Base-by-base conservation (phyloP, 2,113 vertebrate species). In the Cathartes aura region DNA sequence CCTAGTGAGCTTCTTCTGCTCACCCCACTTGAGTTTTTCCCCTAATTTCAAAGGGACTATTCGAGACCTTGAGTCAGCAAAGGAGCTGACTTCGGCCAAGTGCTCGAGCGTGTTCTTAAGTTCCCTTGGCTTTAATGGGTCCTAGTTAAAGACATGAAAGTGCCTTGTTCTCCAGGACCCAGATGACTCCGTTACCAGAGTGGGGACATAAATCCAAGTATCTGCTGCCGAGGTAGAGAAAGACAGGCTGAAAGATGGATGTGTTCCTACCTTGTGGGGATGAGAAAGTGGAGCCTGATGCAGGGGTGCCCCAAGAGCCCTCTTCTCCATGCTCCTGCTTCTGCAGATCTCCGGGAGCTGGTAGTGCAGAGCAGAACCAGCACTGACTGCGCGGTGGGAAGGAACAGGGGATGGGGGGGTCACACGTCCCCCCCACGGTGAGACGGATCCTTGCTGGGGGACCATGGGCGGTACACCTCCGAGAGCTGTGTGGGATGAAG, bases 351-450 rank as follows among this genome's bases (percentile, higher is more conserved):
- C 56, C 68, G 26, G 50, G 21, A 75, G 30, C 26, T 30, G 34
- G 16, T 47, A 10, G 48, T 5, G 43, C 47, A 30, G 45, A 30
- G 63, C 0, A 1, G 50, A 80, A 26, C 27, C 50, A 18, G 34
- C 5, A 0, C 2, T 0, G 5, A 8, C 2, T 2, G 12, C 0
- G 0, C 0, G 13, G 24, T 43, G 50, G 52, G 82, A 59, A 84
- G 50, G 43, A 74, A 17, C 18, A 24, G 8, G 12, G 27, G 12
- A 17, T 3, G 8, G 18, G 9, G 21, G 5, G 38, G 34, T 48
- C 74, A 20, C 38, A 5, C 38, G 3, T 71, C 36, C 36, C 6
- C 36, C 17, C 52, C 8, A 0, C 1, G 32, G 56, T 1, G 8
- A 63, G 47, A 34, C 1, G 20, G 73, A 40, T 56, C 40, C 42